Base-by-base conservation (phyloP, 2,888 invertebrate species). In the Lepidochrysops patricia region DNA sequence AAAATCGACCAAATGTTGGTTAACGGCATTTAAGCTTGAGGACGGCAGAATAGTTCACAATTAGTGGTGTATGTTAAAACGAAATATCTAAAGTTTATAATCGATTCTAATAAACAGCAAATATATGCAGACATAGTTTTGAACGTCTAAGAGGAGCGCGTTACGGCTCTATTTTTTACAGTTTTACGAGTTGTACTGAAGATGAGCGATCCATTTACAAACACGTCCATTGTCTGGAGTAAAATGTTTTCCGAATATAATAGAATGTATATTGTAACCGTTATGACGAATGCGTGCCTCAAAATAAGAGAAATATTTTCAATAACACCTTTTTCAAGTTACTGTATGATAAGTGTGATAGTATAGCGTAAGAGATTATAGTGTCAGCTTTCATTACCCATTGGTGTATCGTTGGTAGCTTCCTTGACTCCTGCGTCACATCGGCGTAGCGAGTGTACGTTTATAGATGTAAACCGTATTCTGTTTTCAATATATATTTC, bases 151-250 rank as follows among this genome's bases (percentile, higher is more conserved):
- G 71, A 72, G 70, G 74, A 75, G 67, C 74, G 72, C 71, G 68
- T 69, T 76, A 75, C 77, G 74, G 76, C 77, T 80, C 82, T 86
- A 86, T 87, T 87, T 87, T 87, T 86, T 82, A 83, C 86, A 84
- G 80, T 80, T 86, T 78, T 86, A 86, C 73, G 80, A 79, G 75
- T 76, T 79, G 77, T 74, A 71, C 74, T 64, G 63, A 63, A 50
- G 54, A 61, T 75, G 75, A 72, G 72, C 74, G 77, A 79, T 73
- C 77, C 68, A 66, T 70, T 76, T 74, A 72, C 74, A 70, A 80
- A 82, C 78, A 83, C 86, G 85, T 86, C 85, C 86, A 84, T 79
- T 74, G 72, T 76, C 76, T 74, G 69, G 57, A 62, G 72, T 59
- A 75, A 73, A 74, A 72, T 73, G 72, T 76, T 77, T 75, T 76